Percentiles rank a stretch among this genome's conserved stretches.
phyloP scores from a whole-genome alignment of 2,888 invertebrate species.

The Cylloceria caligata region DNA sequence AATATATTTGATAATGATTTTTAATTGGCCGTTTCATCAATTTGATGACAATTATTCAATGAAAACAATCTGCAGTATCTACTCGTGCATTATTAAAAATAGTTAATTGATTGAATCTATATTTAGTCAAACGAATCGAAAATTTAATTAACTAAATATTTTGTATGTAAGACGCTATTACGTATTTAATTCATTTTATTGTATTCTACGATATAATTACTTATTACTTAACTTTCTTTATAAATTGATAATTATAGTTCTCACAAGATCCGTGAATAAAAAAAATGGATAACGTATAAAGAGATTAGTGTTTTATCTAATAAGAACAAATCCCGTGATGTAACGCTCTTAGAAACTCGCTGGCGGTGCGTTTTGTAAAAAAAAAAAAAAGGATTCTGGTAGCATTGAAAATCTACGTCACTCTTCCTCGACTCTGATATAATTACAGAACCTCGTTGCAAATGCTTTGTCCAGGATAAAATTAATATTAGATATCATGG shows the following conservation, averaged over 20 bases:
- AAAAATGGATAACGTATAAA: not conserved
- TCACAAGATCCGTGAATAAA: not conserved
- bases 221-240: not conserved
- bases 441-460: not conserved
- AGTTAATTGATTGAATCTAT: too few relatives aligned
- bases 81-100: too few relatives aligned
- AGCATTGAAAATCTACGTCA: not conserved
- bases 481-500: constrained; percentile 51
- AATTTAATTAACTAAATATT: too few relatives aligned
- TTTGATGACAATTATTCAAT: too few relatives aligned
- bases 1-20: too few relatives aligned
- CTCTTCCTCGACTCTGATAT: constrained; percentile 10
- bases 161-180: too few relatives aligned
- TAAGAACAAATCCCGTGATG: not conserved
- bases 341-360: constrained; percentile 7
- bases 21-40: too few relatives aligned
- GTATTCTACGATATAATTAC: too few relatives aligned
- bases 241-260: not conserved
- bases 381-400: not conserved
- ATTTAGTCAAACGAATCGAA: too few relatives aligned
- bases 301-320: not conserved
- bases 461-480: constrained; percentile 30
- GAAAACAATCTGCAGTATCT: too few relatives aligned
- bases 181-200: too few relatives aligned
- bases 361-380: too few relatives aligned